These are phyloP conservation scores for Acrocephalus scirpaceus DNA, from an alignment of 2,797 vertebrate species.

Conservation along the genomic window DNA sequence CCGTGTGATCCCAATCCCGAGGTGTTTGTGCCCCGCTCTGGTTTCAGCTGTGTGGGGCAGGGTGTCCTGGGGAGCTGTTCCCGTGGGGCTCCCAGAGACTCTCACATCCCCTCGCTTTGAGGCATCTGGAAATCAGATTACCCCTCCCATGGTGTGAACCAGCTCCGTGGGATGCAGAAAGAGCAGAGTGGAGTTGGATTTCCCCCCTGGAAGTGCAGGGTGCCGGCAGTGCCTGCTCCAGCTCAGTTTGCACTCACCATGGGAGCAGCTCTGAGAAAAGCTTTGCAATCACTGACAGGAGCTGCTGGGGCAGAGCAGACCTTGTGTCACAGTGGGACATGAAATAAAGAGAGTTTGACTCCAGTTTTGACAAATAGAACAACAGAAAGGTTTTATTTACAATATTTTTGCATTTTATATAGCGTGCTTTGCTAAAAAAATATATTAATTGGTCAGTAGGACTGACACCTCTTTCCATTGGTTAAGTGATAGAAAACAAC, in stretches of 20 bases:
- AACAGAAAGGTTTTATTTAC: too few species aligned
- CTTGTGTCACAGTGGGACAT: too few species aligned
- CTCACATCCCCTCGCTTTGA: not conserved
- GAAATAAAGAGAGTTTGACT: too few species aligned
- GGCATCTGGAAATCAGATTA: not conserved
- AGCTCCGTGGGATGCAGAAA: not conserved
- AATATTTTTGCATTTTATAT: too few species aligned
- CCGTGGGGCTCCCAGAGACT: fast-evolving
- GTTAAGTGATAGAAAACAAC: too few species aligned
- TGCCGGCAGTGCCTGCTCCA: not conserved
- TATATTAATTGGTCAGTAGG: too few species aligned
- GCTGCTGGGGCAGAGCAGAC: not conserved
- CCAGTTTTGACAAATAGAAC: too few species aligned
- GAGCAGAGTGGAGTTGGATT: not conserved
- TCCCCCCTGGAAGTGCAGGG: not conserved
- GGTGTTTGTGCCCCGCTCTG: not conserved
- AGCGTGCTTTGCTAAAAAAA: too few species aligned
- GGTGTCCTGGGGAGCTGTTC: not conserved
- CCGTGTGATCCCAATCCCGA: not conserved
- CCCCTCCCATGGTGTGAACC: not conserved
- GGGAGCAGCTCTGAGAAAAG: not conserved
- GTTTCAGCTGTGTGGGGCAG: not conserved
- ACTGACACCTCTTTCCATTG: too few species aligned
- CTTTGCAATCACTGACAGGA: not conserved
- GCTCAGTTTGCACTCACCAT: not conserved